Conservation (phyloP, 2,113 vertebrate species). For the Saccopteryx bilineata region DNA sequence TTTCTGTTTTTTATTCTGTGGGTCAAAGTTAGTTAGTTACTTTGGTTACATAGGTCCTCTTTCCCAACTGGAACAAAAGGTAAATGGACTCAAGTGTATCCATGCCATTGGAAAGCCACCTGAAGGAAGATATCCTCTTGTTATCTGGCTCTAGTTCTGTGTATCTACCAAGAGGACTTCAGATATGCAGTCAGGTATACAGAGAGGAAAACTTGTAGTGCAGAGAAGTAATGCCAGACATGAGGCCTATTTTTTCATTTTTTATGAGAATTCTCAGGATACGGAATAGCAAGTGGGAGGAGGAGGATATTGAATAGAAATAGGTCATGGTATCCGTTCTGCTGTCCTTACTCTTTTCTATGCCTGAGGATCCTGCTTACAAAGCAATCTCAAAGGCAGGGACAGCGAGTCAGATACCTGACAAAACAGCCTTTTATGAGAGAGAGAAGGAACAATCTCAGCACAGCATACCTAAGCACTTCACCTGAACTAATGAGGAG, state of each 20-base stretch:
- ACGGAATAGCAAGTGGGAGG: not conserved
- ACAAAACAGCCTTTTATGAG: not conserved
- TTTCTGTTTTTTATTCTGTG: not conserved
- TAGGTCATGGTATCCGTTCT: not conserved
- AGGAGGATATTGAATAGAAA: not conserved
- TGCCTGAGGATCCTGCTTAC: not conserved
- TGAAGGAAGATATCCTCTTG: not conserved
- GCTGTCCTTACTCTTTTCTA: not conserved
- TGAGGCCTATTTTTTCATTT: not conserved
- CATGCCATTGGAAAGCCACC: accelerated
- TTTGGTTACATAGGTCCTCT: not conserved
- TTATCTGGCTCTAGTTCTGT: not conserved
- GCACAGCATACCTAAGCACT: not conserved
- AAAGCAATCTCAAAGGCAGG: not conserved
- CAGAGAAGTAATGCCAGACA: not conserved
- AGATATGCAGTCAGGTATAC: not conserved
- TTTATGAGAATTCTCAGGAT: not conserved
- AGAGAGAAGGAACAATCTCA: not conserved
- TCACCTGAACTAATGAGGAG: slow-evolving; percentile 11
- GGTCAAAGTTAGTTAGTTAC: not conserved
- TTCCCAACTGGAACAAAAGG: not conserved
- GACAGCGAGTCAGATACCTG: not conserved
- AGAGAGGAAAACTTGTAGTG: not conserved
- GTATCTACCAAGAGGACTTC: not conserved
- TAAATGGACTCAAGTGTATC: not conserved